Conservation (phyloP, 2,113 vertebrate genomes). For the Callionymus lyra region DNA sequence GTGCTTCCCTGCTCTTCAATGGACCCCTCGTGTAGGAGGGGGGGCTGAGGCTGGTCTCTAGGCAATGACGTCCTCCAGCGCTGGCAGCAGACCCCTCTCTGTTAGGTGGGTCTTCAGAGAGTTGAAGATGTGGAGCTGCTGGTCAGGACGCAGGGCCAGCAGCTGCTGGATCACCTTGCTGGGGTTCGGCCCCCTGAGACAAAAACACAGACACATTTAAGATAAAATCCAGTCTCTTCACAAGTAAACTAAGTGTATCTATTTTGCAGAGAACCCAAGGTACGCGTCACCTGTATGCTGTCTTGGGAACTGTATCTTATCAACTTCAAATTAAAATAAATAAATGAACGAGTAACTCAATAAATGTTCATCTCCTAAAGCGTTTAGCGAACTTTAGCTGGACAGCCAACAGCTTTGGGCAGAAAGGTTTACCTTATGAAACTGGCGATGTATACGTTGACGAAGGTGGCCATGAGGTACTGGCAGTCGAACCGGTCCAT, state of each 20-base stretch:
- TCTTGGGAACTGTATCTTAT: too few relatives aligned
- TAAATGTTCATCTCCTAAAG: too few relatives aligned
- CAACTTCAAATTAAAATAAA: too few relatives aligned
- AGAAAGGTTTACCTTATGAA: slow-evolving; percentile 83
- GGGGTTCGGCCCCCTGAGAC: slow-evolving; percentile 85
- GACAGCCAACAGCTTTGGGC: too few relatives aligned
- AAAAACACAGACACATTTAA: background rate
- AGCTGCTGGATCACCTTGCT: slow-evolving; percentile 94
- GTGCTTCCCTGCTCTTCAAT: slow-evolving; percentile 1
- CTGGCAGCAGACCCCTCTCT: slow-evolving; percentile 76
- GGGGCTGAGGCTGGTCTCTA: slow-evolving; percentile 20
- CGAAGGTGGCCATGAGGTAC: slow-evolving; percentile 98
- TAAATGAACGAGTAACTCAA: too few relatives aligned
- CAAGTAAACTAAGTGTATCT: too few relatives aligned
- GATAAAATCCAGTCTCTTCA: too few relatives aligned
- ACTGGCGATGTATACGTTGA: slow-evolving; percentile 98
- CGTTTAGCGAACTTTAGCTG: too few relatives aligned
- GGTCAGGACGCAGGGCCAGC: slow-evolving; percentile 83
- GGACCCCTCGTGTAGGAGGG: too few relatives aligned
- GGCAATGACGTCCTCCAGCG: slow-evolving; percentile 59
- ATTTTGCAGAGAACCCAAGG: too few relatives aligned
- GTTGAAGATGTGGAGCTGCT: slow-evolving; percentile 95
- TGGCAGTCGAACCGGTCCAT: slow-evolving; percentile 99
- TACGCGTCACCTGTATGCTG: too few relatives aligned
- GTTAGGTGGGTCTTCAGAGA: slow-evolving; percentile 83